Evolutionary conservation across 2,113 vertebrate species (phyloP).

Genomic region (Laticauda laticaudata): DNA sequence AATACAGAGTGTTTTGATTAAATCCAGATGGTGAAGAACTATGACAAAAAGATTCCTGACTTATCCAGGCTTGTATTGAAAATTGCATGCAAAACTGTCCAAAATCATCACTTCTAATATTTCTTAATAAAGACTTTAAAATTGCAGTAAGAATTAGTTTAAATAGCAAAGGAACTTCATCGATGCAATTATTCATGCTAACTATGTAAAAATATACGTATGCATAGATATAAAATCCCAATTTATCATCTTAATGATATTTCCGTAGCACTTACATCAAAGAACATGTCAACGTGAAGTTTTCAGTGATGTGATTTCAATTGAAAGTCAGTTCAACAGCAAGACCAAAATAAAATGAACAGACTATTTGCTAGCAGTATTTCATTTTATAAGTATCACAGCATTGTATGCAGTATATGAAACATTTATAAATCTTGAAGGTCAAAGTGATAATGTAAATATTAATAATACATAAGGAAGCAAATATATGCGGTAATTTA

Average conservation of each 20-base stretch:
- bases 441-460: slow-evolving; percentile 98
- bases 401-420: slow-evolving; percentile 84
- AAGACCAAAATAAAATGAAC: slow-evolving; percentile 79
- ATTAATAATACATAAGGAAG: slow-evolving; percentile 97
- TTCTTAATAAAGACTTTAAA: slow-evolving; percentile 66
- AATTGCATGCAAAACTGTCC: slow-evolving; percentile 56
- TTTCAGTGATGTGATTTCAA: slow-evolving; percentile 73
- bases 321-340: slow-evolving; percentile 69
- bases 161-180: slow-evolving; percentile 61
- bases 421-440: slow-evolving; percentile 96
- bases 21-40: slow-evolving; percentile 54
- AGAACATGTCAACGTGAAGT: slow-evolving; percentile 72
- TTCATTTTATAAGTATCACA: slow-evolving; percentile 80
- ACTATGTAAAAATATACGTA: slow-evolving; percentile 57
- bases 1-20: slow-evolving; percentile 44
- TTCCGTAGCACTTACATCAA: slow-evolving; percentile 73
- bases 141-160: slow-evolving; percentile 54
- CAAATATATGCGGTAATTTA: slow-evolving; percentile 84
- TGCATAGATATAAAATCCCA: slow-evolving; percentile 60
- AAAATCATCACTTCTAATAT: slow-evolving; percentile 60
- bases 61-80: slow-evolving; percentile 42
- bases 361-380: slow-evolving; percentile 79
- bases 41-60: slow-evolving; percentile 29
- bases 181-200: slow-evolving; percentile 61
- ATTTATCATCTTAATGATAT: slow-evolving; percentile 74